Percentiles rank a stretch among this genome's conserved stretches.
phyloP scores from a whole-genome alignment of 2,113 vertebrate species.

The Nematolebias whitei region DNA sequence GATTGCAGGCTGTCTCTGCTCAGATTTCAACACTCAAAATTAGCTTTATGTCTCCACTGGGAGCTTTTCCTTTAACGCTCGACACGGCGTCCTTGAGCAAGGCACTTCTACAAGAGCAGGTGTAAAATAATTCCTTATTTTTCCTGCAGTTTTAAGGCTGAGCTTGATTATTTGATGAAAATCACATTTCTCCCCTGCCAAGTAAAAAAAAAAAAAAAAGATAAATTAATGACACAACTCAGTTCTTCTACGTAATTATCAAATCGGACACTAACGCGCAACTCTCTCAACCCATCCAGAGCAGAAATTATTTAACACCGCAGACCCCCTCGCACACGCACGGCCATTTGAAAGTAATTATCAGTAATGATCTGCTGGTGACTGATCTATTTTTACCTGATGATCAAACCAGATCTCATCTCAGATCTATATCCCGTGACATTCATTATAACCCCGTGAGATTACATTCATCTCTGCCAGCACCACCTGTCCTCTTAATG shows the following conservation, averaged over 20 bases:
- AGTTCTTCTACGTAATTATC: slow-evolving; percentile 51
- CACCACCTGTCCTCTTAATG: slow-evolving; percentile 48
- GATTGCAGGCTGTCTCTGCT: slow-evolving; percentile 45
- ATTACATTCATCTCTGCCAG: slow-evolving; percentile 76
- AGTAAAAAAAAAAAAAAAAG: slow-evolving; percentile 20
- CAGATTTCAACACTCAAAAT: slow-evolving; percentile 47
- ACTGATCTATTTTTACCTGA: slow-evolving; percentile 82
- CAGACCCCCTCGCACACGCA: slow-evolving; percentile 42
- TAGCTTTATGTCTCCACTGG: slow-evolving; percentile 25
- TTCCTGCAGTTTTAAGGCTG: background rate
- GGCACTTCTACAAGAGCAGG: slow-evolving; percentile 41
- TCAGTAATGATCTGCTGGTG: slow-evolving; percentile 75
- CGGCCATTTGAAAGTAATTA: slow-evolving; percentile 76
- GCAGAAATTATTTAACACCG: slow-evolving; percentile 65
- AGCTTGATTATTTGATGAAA: slow-evolving; percentile 42
- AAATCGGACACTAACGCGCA: slow-evolving; percentile 28
- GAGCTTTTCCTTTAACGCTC: too few relatives aligned
- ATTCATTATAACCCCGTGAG: slow-evolving; percentile 71
- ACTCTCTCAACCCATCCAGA: slow-evolving; percentile 27
- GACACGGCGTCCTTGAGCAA: slow-evolving; percentile 62
- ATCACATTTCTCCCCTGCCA: slow-evolving; percentile 46
- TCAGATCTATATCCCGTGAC: slow-evolving; percentile 76
- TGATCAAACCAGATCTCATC: slow-evolving; percentile 76
- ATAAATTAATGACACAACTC: slow-evolving; percentile 45
- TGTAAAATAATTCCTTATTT: slow-evolving; percentile 2